Conservation (phyloP, 2,113 vertebrate genomes). For the Actinemys pallida region DNA sequence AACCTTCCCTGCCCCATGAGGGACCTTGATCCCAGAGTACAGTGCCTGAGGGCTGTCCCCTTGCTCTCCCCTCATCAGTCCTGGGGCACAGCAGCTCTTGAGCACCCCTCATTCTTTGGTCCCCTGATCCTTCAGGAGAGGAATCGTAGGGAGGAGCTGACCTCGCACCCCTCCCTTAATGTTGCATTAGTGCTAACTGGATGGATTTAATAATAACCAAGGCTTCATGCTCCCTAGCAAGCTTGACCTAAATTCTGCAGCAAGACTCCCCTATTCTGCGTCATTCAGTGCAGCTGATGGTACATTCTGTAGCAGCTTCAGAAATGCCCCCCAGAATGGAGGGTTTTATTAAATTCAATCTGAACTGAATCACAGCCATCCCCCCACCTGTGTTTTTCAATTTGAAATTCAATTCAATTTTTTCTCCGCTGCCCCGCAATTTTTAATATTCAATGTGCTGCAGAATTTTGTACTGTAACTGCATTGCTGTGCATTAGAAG, state of each 20-base stretch:
- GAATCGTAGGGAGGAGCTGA: background rate
- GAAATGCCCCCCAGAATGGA: background rate
- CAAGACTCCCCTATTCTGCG: conserved; percentile 4
- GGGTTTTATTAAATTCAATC: conserved; percentile 29
- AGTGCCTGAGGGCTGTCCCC: background rate
- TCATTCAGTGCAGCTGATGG: background rate
- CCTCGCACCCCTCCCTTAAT: background rate
- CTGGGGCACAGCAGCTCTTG: accelerated
- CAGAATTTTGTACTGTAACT: background rate
- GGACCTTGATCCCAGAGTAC: background rate
- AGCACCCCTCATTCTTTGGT: accelerated
- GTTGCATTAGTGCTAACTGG: background rate
- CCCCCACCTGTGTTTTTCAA: conserved; percentile 11
- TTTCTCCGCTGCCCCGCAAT: conserved; percentile 19
- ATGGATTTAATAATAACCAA: conserved; percentile 24
- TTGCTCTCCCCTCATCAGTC: accelerated
- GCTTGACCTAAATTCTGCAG: conserved; percentile 52
- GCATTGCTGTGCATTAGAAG: background rate
- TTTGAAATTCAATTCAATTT: conserved; percentile 33
- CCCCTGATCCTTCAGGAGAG: background rate
- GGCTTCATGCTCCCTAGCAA: conserved; percentile 7
- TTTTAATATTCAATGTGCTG: background rate
- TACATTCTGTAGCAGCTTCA: background rate
- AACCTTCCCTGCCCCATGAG: background rate
- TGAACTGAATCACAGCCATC: conserved; percentile 7